Evolutionary conservation across 2,113 vertebrate species (phyloP), one percentile per base, ranked within the genome.

Genomic region (Paracanthobrama guichenoti): DNA sequence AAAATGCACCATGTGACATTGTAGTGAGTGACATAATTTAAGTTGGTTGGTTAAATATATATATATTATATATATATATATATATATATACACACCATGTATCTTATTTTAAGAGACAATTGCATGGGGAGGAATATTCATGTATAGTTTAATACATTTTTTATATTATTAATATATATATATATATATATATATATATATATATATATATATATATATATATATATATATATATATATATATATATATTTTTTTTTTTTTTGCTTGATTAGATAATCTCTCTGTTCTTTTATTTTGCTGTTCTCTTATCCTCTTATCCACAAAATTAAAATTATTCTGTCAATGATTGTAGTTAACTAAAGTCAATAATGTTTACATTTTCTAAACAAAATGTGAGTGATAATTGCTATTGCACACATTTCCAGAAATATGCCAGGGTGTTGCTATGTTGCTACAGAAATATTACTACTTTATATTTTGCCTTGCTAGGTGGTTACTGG

Each of bases 81-180:
- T n/a, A n/a, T n/a, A n/a, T n/a, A n/a, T n/a, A n/a, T n/a, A n/a
- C n/a, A n/a, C n/a, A n/a, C 16, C 46, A 55, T 20, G 50, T 18
- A 0, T 62, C 20, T 66, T 76, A 76, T 13, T 76, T 22, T 55
- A 55, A 55, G 48, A 53, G 48, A 53, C 14, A 76, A 13, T 77
- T 73, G 67, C 81, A 84, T 88, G 82, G 88, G 72, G 66, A 7
- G 79, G 79, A 87, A 78, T 86, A 83, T 55, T 73, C 11, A 22
- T 59, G 11, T 59, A 39, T 48, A 28, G 50, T 81, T 42, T n/a
- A 12, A 24, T 18, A n/a, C 28, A 44, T 55, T 57, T 74, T 57
- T 81, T 6, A 31, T 9, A 26, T 48, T 6, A 14, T 31, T n/a
- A n/a, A n/a, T n/a, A n/a, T n/a, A n/a, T n/a, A n/a, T n/a, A n/a